phyloP scores from a whole-genome alignment of 2,113 vertebrate species.

The Fukomys damarensis region DNA sequence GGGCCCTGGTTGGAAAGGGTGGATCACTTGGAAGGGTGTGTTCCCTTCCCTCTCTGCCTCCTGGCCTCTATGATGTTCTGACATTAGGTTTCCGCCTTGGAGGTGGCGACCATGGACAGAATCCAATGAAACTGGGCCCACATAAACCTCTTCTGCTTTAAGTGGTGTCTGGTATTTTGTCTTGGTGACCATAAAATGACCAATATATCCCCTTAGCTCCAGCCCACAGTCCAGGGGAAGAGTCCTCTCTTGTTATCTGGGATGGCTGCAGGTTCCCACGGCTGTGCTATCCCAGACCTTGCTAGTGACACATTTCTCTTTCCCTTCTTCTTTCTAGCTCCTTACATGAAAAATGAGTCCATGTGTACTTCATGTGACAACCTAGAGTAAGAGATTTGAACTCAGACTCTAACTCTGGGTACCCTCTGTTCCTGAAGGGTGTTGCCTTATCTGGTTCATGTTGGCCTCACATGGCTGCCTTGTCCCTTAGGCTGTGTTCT shows the following conservation, averaged over 20 bases:
- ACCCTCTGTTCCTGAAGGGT: accelerated
- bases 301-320: neutral
- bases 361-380: neutral
- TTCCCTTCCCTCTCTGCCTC: neutral
- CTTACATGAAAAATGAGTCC: neutral
- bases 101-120: neutral
- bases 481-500: neutral
- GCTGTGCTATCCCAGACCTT: neutral
- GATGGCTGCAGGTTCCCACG: neutral
- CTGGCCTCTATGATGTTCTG: neutral
- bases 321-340: neutral
- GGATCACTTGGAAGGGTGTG: neutral
- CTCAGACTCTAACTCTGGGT: neutral
- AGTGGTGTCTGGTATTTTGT: neutral
- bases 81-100: neutral
- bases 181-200: neutral
- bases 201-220: neutral
- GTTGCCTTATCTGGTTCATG: too few relatives aligned
- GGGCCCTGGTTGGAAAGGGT: neutral
- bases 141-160: neutral
- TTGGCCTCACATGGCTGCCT: neutral
- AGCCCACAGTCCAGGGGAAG: neutral
- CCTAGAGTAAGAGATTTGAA: neutral
- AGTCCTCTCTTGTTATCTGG: too few relatives aligned
- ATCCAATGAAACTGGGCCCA: neutral